These are phyloP conservation scores for Magallana nippona DNA, from an alignment of 2,888 invertebrate species.

Conservation along the genomic window DNA sequence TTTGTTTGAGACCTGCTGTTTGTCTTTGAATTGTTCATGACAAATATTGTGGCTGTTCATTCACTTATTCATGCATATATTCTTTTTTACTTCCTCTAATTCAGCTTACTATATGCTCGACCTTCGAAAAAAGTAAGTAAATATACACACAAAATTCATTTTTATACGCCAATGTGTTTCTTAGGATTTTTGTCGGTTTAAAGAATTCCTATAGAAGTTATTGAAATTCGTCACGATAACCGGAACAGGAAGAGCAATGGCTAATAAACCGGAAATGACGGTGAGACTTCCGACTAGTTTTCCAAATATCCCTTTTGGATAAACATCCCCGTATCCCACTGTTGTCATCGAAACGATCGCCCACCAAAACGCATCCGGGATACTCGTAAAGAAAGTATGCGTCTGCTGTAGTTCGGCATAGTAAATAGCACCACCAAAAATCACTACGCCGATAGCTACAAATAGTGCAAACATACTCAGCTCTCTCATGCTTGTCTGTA, in stretches of 20 bases:
- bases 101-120: too few species aligned
- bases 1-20: not conserved
- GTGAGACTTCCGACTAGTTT: conserved; percentile 80
- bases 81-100: too few species aligned
- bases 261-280: conserved; percentile 81
- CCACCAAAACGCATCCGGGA: conserved; percentile 80
- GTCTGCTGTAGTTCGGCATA: conserved; percentile 75
- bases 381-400: conserved; percentile 72
- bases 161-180: not conserved
- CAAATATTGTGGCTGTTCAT: not conserved
- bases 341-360: conserved; percentile 79
- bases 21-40: not conserved
- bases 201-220: conserved; percentile 79
- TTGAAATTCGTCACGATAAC: conserved; percentile 81
- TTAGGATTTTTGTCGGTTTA: not conserved
- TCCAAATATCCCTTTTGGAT: conserved; percentile 78
- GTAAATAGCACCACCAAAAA: conserved; percentile 77
- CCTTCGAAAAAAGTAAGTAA: not conserved
- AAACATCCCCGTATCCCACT: conserved; percentile 79
- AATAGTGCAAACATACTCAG: conserved; percentile 78
- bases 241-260: conserved; percentile 81
- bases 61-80: too few species aligned
- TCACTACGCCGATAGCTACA: conserved; percentile 77
- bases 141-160: not conserved
- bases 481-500: conserved; percentile 75